Evolutionary conservation across 2,113 vertebrate genomes (phyloP), one percentile per base, ranked within the genome.

Genomic region (Parotia lawesii): DNA sequence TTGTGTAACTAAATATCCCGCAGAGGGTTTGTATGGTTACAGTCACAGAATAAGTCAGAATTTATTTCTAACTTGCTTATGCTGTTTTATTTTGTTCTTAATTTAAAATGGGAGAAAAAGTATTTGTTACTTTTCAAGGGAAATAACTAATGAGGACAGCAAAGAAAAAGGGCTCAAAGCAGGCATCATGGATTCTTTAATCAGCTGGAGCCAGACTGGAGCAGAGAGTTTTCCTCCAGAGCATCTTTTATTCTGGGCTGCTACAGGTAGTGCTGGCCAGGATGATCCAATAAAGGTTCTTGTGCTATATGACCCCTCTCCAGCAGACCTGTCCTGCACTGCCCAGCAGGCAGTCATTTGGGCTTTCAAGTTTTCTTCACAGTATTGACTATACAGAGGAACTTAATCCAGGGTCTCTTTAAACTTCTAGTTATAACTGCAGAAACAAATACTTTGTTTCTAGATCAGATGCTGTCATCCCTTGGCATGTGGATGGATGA

Each of bases 1-100:
- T 95, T 97, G 94, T 96, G 82, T 89, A 88, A 95, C 60, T 94
- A 80, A 45, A 21, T 94, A 91, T 85, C 87, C 74, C 13, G 10
- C 71, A 42, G 91, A 83, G 64, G 48, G 50, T 72, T 89, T 91
- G 62, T 53, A 58, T 62, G 81, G 47, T 38, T 65, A 47, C 53
- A 90, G 51, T 87, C 51, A 72, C 69, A 62, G 62, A 77, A 22
- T 54, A 94, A 88, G 48, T 72, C 38, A 60, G 35, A 89, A 76
- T 69, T 89, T 85, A 72, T 91, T 92, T 87, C 79, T 72, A 48
- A 89, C 40, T 92, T 84, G 15, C 31, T 17, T 66, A 47, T 66
- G 50, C 56, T 70, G 47, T n/a, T 95, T 74, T 38, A 81, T 87
- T 91, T 92, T 92, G 29, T 25, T 85, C 44, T 71, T 67, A 45